Evolutionary conservation across 2,113 vertebrate species (phyloP), one percentile per base, ranked within the genome.

Genomic region (Lanius collurio): DNA sequence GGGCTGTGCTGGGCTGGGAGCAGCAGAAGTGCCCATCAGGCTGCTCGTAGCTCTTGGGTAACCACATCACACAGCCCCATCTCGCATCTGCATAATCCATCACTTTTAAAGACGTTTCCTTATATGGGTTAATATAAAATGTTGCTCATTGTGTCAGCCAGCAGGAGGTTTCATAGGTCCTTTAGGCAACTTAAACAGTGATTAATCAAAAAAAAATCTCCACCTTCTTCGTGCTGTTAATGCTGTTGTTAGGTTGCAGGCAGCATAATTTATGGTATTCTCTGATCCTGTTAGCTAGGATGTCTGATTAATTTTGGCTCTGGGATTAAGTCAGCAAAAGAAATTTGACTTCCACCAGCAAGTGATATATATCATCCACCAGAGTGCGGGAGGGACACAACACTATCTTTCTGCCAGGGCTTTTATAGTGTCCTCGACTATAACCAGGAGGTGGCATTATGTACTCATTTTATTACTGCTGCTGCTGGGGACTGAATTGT

Each of bases 321-420:
- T 96, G 95, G 96, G 96, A 97, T 97, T 97, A 97, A 97, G 95
- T 97, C 96, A 96, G 97, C 94, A 93, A 92, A 95, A 96, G 96
- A 97, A 97, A 97, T 97, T 94, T 96, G 94, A 97, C 97, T 96
- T 97, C 84, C 94, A 86, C 87, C 30, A 96, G 84, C 90, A 70
- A 95, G 87, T 93, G 89, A 94, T 92, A 97, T 96, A 97, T 97
- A 96, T 97, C 94, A 95, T 90, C 86, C 41, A 14, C 73, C 88
- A 31, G 1, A 87, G 56, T 44, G 59, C 11, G 9, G 49, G 83
- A 85, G 83, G 96, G 91, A 96, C 82, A 74, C 75, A 73, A 33
- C 18, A 17, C n/a, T 83, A 15, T 97, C 94, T 95, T 78, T 92
- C 88, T 81, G 55, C 52, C 46, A 70, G n/a, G 0, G 6, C 60